Evolutionary conservation across 2,888 invertebrate species (phyloP).

Genomic region (Cetonia aurata): DNA sequence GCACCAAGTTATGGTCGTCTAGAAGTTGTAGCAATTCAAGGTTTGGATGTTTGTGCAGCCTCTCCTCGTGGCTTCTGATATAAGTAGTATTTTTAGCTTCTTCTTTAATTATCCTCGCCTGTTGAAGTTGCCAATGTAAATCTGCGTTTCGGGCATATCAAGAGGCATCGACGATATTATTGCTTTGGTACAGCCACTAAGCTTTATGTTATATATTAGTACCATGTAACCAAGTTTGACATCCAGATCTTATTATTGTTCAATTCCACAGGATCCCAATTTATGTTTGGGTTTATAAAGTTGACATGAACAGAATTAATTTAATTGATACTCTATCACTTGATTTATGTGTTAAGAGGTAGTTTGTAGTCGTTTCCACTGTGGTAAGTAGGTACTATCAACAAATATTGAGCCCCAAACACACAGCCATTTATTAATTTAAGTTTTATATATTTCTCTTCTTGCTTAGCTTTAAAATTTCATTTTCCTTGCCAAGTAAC

Average conservation of each 20-base stretch:
- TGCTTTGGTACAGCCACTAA: not conserved
- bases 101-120: conserved; percentile 26
- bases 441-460: too few relatives aligned
- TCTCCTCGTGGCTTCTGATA: conserved; percentile 22
- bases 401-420: too few relatives aligned
- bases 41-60: conserved; percentile 29
- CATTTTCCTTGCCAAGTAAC: too few relatives aligned
- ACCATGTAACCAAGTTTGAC: not conserved
- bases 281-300: not conserved
- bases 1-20: conserved; percentile 10
- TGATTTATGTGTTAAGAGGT: not conserved
- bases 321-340: not conserved
- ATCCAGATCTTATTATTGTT: not conserved
- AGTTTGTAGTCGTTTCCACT: too few relatives aligned
- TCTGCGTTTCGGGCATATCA: not conserved
- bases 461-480: too few relatives aligned
- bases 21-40: conserved; percentile 25
- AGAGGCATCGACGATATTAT: not conserved
- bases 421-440: too few relatives aligned
- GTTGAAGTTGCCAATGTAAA: conserved; percentile 19
- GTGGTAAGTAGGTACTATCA: too few relatives aligned
- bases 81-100: conserved; percentile 20
- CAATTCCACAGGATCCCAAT: not conserved
- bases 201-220: not conserved
- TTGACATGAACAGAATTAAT: not conserved